Evolutionary conservation across 2,888 invertebrate genomes (phyloP).

Genomic region (Biston stratarius): DNA sequence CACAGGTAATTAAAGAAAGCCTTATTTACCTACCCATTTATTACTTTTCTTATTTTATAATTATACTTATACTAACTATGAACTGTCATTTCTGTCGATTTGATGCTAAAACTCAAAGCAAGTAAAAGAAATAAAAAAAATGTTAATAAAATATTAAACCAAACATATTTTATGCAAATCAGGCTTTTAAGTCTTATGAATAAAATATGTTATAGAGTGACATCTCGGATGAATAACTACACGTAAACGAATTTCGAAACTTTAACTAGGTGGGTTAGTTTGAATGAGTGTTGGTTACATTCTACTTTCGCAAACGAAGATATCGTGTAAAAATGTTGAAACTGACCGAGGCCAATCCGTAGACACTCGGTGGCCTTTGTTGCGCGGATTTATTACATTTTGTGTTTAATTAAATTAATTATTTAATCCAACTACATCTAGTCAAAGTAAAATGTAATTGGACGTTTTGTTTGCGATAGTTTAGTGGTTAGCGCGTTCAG

Average conservation of each 20-base stretch:
- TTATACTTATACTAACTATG: too few relatives aligned
- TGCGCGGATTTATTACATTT: constrained; percentile 63
- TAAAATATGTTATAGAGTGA: constrained; percentile 8
- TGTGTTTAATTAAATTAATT: constrained; percentile 51
- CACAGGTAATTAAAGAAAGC: too few relatives aligned
- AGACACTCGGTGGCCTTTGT: constrained; percentile 60
- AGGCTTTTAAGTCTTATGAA: constrained; percentile 17
- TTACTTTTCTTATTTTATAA: too few relatives aligned
- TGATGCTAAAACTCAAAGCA: too few relatives aligned
- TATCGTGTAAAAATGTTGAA: constrained; percentile 77
- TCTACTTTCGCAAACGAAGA: constrained; percentile 78
- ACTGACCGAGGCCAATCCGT: constrained; percentile 63
- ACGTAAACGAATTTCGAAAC: constrained; percentile 56
- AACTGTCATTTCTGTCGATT: too few relatives aligned
- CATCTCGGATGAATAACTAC: constrained; percentile 40
- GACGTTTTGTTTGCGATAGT: too few relatives aligned
- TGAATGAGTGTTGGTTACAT: constrained; percentile 67
- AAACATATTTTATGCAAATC: constrained; percentile 7
- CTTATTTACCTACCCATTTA: too few relatives aligned
- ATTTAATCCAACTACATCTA: neutral
- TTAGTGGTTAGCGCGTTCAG: too few relatives aligned
- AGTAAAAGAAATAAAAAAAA: too few relatives aligned
- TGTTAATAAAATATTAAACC: neutral
- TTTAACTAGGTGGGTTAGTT: constrained; percentile 50
- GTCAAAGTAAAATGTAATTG: too few relatives aligned